These are phyloP conservation scores for Rhincodon typus DNA, from an alignment of 2,797 vertebrate species.

Conservation along the genomic window DNA sequence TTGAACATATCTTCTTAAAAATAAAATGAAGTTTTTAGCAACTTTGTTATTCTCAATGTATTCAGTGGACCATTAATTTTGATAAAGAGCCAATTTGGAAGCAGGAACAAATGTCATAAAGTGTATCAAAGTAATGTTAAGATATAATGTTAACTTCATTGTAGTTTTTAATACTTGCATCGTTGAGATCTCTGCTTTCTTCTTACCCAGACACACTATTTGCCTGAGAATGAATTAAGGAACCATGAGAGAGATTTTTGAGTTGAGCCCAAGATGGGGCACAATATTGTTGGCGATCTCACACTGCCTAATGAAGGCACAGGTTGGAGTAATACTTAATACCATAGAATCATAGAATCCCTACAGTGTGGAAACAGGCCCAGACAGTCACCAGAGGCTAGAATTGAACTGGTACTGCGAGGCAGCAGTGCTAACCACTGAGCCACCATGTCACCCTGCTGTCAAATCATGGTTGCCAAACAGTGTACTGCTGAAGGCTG, in stretches of 20 bases:
- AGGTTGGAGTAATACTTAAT: no score
- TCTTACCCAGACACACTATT: background rate
- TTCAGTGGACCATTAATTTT: background rate
- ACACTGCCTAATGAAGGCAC: background rate
- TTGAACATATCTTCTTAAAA: background rate
- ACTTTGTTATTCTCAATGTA: background rate
- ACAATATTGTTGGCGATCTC: background rate
- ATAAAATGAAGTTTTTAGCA: background rate
- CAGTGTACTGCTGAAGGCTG: background rate
- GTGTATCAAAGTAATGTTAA: background rate
- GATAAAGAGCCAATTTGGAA: background rate
- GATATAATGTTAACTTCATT: background rate
- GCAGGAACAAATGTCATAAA: background rate
- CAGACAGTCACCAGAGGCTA: no score
- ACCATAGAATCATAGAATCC: no score
- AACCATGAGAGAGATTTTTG: background rate
- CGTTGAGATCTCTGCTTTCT: background rate
- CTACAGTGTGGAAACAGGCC: background rate
- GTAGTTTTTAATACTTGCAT: background rate
- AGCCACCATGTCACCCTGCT: no score
- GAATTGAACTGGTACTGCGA: no score
- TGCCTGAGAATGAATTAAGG: background rate
- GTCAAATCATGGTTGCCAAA: background rate
- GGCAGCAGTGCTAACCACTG: no score
- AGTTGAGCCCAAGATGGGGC: background rate